Evolutionary conservation across 2,797 vertebrate genomes (phyloP).

Genomic region (Chrosomus eos): DNA sequence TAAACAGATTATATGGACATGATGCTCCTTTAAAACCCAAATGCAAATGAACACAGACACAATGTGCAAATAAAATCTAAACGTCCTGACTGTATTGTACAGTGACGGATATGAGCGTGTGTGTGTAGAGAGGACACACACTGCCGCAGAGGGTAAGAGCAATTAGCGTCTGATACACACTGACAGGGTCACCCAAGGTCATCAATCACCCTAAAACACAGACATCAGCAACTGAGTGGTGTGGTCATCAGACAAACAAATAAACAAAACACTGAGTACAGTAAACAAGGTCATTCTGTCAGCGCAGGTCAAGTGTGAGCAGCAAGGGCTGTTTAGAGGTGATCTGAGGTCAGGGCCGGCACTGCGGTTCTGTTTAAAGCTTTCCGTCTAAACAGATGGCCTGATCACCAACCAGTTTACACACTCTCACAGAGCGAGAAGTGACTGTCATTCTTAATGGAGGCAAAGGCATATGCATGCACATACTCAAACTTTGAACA

Average conservation of each 20-base stretch:
- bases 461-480: not conserved
- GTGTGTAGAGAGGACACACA: too few relatives aligned
- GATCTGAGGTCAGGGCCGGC: conserved; percentile 16
- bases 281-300: conserved; percentile 55
- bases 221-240: conserved; percentile 44
- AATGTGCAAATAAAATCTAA: not conserved
- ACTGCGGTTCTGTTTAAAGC: not conserved
- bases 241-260: conserved; percentile 50
- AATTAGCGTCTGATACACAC: conserved; percentile 30
- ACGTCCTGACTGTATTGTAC: not conserved
- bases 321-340: not conserved
- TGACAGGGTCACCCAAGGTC: conserved; percentile 54
- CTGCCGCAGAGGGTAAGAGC: too few relatives aligned
- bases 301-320: conserved; percentile 26
- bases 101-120: too few relatives aligned
- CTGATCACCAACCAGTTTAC: conserved; percentile 9
- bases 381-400: conserved; percentile 19
- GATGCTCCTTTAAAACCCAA: not conserved
- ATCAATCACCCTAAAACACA: conserved; percentile 47
- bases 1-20: too few relatives aligned
- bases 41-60: not conserved
- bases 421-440: not conserved
- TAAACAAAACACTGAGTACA: conserved; percentile 51
- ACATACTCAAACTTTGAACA: not conserved
- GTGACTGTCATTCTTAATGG: too few relatives aligned